phyloP scores from a whole-genome alignment of 1,140 invertebrate species.

The Polypedilum vanderplanki region DNA sequence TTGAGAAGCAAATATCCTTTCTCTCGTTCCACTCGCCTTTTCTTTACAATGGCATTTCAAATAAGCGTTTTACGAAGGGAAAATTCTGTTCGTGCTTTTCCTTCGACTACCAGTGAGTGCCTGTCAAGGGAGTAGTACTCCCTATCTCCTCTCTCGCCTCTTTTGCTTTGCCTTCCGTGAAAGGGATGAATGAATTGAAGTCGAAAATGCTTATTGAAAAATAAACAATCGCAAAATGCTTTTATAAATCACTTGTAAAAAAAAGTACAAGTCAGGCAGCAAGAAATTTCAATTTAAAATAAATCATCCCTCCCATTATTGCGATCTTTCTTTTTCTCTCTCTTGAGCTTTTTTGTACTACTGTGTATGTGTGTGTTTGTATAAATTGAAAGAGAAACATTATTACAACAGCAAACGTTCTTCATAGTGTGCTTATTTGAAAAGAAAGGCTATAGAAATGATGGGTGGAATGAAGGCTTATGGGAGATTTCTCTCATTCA shows the following conservation, averaged over 20 bases:
- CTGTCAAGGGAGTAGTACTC: background rate
- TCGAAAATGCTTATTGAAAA: slow-evolving; percentile 21
- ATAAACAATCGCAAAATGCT: slow-evolving; percentile 6
- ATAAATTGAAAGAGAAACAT: background rate
- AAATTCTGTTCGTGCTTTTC: background rate
- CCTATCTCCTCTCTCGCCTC: background rate
- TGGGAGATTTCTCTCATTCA: background rate
- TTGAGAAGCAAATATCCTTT: slow-evolving; percentile 10
- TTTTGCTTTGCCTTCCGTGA: background rate
- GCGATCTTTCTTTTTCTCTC: background rate
- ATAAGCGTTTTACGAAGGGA: slow-evolving; percentile 6
- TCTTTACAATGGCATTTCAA: slow-evolving; percentile 12
- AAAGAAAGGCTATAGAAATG: background rate
- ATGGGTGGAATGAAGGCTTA: background rate
- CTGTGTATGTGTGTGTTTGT: background rate
- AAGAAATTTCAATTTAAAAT: slow-evolving; percentile 26
- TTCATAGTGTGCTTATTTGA: background rate
- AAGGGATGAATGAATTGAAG: slow-evolving; percentile 12
- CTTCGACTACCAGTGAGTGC: background rate
- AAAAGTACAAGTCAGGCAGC: slow-evolving; percentile 3
- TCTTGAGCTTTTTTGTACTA: slow-evolving; percentile 25
- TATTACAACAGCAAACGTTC: background rate
- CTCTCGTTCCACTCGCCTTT: background rate
- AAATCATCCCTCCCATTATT: slow-evolving; percentile 25
- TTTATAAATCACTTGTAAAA: slow-evolving; percentile 23